Conservation (phyloP, 64 coral and sea anemone genomes). For the Montipora efflorescens region DNA sequence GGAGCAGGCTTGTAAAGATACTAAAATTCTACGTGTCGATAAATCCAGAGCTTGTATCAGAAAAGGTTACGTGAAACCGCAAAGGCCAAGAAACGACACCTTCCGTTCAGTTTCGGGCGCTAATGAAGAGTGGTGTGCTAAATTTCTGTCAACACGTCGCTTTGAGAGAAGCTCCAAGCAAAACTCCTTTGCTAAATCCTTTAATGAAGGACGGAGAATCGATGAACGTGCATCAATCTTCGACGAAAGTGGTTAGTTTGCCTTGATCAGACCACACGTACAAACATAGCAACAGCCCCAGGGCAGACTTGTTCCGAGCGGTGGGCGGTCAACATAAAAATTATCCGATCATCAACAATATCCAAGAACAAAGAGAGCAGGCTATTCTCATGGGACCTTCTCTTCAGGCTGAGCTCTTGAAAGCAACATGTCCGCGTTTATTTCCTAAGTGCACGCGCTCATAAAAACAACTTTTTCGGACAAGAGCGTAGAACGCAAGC, state of each 20-base stretch:
- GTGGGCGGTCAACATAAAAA: conserved; percentile 97
- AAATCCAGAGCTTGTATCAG: conserved; percentile 14
- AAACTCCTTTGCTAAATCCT: conserved; percentile 4
- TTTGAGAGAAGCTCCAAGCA: conserved; percentile 46
- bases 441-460: neutral
- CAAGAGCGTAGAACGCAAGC: neutral
- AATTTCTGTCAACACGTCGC: conserved; percentile 89
- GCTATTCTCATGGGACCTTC: conserved; percentile 75
- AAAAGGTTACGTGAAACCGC: conserved; percentile 49
- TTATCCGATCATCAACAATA: conserved; percentile 98
- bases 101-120: conserved; percentile 33
- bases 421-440: conserved; percentile 41
- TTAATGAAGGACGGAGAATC: conserved; percentile 4
- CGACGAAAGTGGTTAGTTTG: conserved; percentile 10
- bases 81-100: neutral
- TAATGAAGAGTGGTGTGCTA: conserved; percentile 89
- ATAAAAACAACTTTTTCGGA: neutral
- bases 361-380: conserved; percentile 77
- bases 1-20: conserved; percentile 8
- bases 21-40: neutral
- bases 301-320: conserved; percentile 82
- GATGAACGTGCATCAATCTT: conserved; percentile 1
- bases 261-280: conserved; percentile 78
- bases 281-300: conserved; percentile 73
- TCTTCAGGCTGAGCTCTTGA: conserved; percentile 53